These are phyloP conservation scores for Empidonax traillii DNA, from an alignment of 2,113 vertebrate species.

Conservation along the genomic window DNA sequence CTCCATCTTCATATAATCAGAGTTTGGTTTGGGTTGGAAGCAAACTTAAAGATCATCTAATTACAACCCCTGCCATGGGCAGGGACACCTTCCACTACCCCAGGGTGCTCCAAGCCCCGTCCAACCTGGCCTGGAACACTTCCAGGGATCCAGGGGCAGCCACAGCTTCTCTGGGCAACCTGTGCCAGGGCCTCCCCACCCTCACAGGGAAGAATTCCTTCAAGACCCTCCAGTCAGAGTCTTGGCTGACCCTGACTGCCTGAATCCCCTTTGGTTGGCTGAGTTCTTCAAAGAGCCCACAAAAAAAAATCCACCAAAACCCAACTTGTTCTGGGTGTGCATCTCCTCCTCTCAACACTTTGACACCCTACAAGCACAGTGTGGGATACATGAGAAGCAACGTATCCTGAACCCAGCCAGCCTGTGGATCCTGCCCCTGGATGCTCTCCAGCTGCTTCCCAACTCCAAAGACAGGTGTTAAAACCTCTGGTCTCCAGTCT, in stretches of 20 bases:
- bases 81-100: neutral
- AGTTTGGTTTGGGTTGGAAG: neutral
- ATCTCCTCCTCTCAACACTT: neutral
- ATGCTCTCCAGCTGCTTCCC: neutral
- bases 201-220: neutral
- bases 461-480: neutral
- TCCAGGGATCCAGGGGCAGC: neutral
- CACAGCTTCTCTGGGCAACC: neutral
- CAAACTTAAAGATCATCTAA: fast-evolving
- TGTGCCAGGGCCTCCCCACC: neutral
- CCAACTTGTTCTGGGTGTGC: fast-evolving
- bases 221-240: neutral
- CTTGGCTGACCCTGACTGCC: neutral
- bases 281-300: neutral
- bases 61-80: neutral
- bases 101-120: neutral
- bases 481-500: neutral
- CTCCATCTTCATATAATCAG: neutral
- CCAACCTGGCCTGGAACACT: neutral
- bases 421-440: neutral
- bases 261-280: neutral
- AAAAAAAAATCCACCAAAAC: neutral
- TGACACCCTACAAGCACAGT: fast-evolving
- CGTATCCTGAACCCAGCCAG: neutral
- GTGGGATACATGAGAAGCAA: neutral